phyloP scores from a whole-genome alignment of 2,113 vertebrate species.

The Poecilia latipinna region DNA sequence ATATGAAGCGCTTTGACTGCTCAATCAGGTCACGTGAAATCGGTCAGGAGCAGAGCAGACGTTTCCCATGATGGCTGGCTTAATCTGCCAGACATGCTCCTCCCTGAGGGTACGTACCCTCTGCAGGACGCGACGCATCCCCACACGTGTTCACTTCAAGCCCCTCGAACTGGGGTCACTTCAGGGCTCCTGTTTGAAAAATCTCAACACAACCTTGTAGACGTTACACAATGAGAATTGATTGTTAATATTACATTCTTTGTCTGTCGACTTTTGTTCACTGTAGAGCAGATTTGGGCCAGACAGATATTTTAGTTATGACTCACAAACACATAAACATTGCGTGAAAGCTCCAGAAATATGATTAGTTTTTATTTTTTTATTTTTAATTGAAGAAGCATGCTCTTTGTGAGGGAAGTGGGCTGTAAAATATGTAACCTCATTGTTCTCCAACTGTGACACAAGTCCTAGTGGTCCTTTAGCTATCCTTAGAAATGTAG shows the following conservation, averaged over 20 bases:
- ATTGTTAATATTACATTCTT: slow-evolving; percentile 2
- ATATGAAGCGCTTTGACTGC: slow-evolving; percentile 68
- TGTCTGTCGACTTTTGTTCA: slow-evolving; percentile 12
- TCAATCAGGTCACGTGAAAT: slow-evolving; percentile 80
- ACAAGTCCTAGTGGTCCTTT: neutral
- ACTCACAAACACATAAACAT: slow-evolving; percentile 64
- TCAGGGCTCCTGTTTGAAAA: neutral
- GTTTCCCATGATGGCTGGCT: slow-evolving; percentile 52
- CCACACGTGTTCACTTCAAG: slow-evolving; percentile 50
- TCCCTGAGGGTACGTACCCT: slow-evolving; percentile 54
- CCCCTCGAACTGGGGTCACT: neutral
- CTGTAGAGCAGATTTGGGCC: slow-evolving; percentile 40
- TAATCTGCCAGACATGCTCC: slow-evolving; percentile 64
- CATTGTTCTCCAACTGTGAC: neutral
- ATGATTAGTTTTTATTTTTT: slow-evolving; percentile 44
- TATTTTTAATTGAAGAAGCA: neutral
- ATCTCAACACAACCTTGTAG: neutral
- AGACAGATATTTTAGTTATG: slow-evolving; percentile 31
- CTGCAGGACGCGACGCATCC: slow-evolving; percentile 14
- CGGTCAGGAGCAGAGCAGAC: slow-evolving; percentile 69
- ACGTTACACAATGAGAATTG: neutral
- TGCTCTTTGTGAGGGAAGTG: neutral
- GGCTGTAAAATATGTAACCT: neutral
- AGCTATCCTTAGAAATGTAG: neutral
- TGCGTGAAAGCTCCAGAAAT: slow-evolving; percentile 27